Percentiles rank a stretch among this genome's conserved stretches.
Evolutionary conservation across 53 echinoderm and acorn worm species (phyloP).

Genomic region (Hippasteria phrygiana): DNA sequence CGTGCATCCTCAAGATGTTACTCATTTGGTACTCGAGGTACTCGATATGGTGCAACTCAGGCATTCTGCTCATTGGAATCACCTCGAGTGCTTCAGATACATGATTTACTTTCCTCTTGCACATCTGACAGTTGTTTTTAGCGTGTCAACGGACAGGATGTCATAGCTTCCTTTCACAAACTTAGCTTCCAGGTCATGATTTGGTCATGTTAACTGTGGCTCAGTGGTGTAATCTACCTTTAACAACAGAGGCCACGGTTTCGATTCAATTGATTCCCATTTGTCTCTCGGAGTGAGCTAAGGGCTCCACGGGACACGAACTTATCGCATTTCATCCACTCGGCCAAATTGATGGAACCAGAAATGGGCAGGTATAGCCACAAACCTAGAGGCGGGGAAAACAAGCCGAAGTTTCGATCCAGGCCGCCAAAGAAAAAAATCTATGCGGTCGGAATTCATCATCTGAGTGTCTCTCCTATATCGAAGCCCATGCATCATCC

Average conservation of each 20-base stretch:
- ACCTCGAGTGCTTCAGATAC: no score
- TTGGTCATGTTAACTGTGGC: no score
- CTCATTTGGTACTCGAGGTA: no score
- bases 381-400: conserved; percentile 14
- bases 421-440: background rate
- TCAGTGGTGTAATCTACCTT: background rate
- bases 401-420: conserved; percentile 51
- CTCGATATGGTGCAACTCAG: no score
- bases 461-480: background rate
- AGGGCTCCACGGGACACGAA: conserved; percentile 29
- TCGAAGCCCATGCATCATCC: background rate
- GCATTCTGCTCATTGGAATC: no score
- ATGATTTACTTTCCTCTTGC: no score
- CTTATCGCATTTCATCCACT: conserved; percentile 53
- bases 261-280: conserved; percentile 44
- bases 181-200: no score
- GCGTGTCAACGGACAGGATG: no score
- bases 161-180: no score
- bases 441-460: conserved; percentile 11
- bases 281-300: conserved; percentile 6
- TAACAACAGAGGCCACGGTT: background rate
- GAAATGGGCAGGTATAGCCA: conserved; percentile 9
- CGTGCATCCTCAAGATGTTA: no score
- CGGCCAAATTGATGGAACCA: conserved; percentile 7
- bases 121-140: no score